These are phyloP conservation scores for Phataginus tricuspis DNA, from an alignment of 2,797 vertebrate genomes.

Conservation along the genomic window DNA sequence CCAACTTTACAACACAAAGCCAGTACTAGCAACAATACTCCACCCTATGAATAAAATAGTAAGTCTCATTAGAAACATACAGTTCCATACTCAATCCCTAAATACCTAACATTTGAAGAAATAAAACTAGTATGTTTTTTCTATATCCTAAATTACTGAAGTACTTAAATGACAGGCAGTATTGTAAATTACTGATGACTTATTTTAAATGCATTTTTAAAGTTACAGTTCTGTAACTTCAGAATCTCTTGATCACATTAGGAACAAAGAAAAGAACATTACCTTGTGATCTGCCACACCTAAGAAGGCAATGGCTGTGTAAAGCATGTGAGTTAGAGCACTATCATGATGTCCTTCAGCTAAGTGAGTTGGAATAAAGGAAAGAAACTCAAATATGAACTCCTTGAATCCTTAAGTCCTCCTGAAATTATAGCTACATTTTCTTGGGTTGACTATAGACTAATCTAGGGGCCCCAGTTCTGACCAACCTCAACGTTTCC, in stretches of 20 bases:
- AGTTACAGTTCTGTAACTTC: background rate
- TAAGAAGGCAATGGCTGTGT: constrained; percentile 94
- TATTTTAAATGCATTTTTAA: background rate
- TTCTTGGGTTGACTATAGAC: constrained; percentile 11
- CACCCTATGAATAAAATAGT: constrained; percentile 88
- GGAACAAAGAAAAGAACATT: constrained; percentile 71
- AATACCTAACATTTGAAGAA: constrained; percentile 20
- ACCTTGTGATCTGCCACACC: constrained; percentile 99
- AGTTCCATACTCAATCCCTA: background rate
- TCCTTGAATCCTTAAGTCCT: background rate
- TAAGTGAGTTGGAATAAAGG: constrained; percentile 85
- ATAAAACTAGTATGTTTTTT: background rate
- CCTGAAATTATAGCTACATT: constrained; percentile 22
- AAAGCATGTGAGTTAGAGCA: constrained; percentile 95
- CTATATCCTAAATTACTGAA: constrained; percentile 19
- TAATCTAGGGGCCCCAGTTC: background rate
- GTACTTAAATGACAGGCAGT: background rate
- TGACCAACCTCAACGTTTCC: constrained; percentile 1
- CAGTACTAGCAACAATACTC: constrained; percentile 94
- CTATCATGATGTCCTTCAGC: constrained; percentile 99
- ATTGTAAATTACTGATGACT: background rate
- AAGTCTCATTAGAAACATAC: constrained; percentile 32
- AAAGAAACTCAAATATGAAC: constrained; percentile 64
- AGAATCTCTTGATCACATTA: constrained; percentile 21
- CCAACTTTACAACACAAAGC: constrained; percentile 96